A percentile compares a stretch with the other conserved stretches of the same genome.
These are phyloP conservation scores for Rachycentron canadum DNA, from an alignment of 2,797 vertebrate genomes.

Conservation along the genomic window DNA sequence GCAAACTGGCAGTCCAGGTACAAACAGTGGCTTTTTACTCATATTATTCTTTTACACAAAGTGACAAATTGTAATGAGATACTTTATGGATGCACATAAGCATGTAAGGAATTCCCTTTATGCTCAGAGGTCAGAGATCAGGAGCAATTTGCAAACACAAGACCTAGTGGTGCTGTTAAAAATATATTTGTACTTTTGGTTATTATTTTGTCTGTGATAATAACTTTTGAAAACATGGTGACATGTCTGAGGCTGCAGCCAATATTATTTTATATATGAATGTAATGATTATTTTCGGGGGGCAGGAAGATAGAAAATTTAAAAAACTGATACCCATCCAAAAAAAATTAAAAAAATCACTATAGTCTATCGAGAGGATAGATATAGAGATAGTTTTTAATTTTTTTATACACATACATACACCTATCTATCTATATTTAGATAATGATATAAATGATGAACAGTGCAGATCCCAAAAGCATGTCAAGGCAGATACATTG, in stretches of 20 bases:
- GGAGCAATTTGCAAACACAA: constrained; percentile 8
- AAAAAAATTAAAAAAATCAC: too few species aligned
- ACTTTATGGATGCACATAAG: constrained; percentile 14
- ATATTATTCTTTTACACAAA: constrained; percentile 16
- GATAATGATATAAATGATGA: too few species aligned
- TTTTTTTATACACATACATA: too few species aligned
- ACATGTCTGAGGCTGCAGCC: not conserved
- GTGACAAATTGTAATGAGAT: constrained; percentile 49
- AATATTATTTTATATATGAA: not conserved
- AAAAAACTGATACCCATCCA: too few species aligned
- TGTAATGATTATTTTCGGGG: not conserved
- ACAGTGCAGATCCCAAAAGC: too few species aligned
- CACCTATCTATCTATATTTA: too few species aligned
- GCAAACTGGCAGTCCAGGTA: constrained; percentile 45
- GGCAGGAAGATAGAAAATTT: too few species aligned
- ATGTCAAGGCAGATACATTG: too few species aligned
- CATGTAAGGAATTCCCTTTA: constrained; percentile 7
- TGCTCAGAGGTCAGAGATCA: constrained; percentile 33
- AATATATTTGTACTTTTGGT: not conserved
- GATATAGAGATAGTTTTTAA: too few species aligned
- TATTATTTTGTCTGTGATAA: not conserved
- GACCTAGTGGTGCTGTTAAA: not conserved
- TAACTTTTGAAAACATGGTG: not conserved
- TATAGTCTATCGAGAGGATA: too few species aligned
- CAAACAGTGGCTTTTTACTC: constrained; percentile 47